Conservation (phyloP, 2,797 vertebrate genomes). For the Melanotaenia maccullochi region DNA sequence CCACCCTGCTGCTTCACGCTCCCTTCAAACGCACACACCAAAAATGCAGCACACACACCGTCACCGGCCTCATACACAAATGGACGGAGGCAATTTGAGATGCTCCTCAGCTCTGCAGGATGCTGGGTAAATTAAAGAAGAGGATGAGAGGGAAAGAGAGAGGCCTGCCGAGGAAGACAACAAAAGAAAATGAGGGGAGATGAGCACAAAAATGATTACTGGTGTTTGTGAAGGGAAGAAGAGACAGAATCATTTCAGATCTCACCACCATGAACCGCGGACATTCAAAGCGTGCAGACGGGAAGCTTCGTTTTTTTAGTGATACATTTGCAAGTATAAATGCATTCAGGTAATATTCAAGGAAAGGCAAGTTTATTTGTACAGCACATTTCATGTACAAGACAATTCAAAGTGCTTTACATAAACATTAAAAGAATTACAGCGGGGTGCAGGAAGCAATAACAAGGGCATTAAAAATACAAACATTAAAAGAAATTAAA, state of each 20-base stretch:
- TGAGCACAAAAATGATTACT: constrained; percentile 68
- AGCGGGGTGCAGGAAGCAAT: no score
- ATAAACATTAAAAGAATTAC: no score
- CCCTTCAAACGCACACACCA: constrained; percentile 31
- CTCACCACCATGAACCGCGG: constrained; percentile 9
- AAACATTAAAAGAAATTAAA: no score
- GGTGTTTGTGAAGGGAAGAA: constrained; percentile 82
- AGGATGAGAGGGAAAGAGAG: constrained; percentile 83
- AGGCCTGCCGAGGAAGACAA: constrained; percentile 81
- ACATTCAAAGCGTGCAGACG: background rate
- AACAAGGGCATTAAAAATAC: no score
- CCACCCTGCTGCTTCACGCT: constrained; percentile 69
- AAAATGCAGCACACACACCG: constrained; percentile 29
- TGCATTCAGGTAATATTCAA: no score
- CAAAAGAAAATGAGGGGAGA: constrained; percentile 93
- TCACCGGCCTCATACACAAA: constrained; percentile 55
- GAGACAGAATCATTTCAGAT: constrained; percentile 63
- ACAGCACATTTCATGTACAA: no score
- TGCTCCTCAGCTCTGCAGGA: constrained; percentile 83
- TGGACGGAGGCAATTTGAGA: constrained; percentile 80
- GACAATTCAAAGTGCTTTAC: no score
- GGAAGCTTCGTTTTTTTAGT: constrained; percentile 33
- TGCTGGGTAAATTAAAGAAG: constrained; percentile 90
- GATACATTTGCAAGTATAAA: no score
- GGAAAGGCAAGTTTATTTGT: no score